Evolutionary conservation across 1,140 invertebrate species (phyloP).

Genomic region (Dinothrombium tinctorium): DNA sequence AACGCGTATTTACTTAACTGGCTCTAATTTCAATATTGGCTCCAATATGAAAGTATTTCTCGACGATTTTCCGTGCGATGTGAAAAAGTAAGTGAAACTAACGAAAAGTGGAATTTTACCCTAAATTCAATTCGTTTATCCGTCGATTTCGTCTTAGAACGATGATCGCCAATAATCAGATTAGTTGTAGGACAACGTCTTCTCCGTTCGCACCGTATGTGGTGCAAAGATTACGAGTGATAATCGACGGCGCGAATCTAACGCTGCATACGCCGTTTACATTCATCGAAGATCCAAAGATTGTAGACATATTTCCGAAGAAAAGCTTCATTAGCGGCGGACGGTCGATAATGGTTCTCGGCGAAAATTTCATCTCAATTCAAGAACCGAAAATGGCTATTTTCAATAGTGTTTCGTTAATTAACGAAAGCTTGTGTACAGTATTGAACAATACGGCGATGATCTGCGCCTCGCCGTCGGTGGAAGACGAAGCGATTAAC

Average conservation of each 20-base stretch:
- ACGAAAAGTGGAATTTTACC: not conserved
- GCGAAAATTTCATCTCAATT: slow-evolving; percentile 68
- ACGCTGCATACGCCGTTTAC: slow-evolving; percentile 47
- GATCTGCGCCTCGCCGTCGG: slow-evolving; percentile 76
- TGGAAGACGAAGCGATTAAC: slow-evolving; percentile 18
- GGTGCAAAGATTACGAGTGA: slow-evolving; percentile 33
- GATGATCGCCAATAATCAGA: slow-evolving; percentile 7
- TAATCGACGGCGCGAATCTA: slow-evolving; percentile 57
- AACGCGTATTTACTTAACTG: slow-evolving; percentile 66
- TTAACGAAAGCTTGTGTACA: slow-evolving; percentile 35
- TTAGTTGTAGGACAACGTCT: slow-evolving; percentile 8
- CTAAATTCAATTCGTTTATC: not conserved
- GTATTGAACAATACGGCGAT: slow-evolving; percentile 71
- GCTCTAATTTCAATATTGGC: slow-evolving; percentile 78
- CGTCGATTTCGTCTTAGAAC: not conserved
- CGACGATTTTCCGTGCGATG: slow-evolving; percentile 62
- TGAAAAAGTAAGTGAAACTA: slow-evolving; percentile 47
- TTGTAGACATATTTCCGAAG: slow-evolving; percentile 25
- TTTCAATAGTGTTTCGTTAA: slow-evolving; percentile 31
- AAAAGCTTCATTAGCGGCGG: slow-evolving; percentile 44
- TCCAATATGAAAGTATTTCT: slow-evolving; percentile 60
- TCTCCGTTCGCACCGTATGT: not conserved
- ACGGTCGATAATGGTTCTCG: slow-evolving; percentile 70
- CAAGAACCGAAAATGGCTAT: slow-evolving; percentile 70
- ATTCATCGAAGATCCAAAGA: slow-evolving; percentile 74